These are phyloP conservation scores for Geothlypis trichas DNA, from an alignment of 2,113 vertebrate genomes.

Conservation along the genomic window DNA sequence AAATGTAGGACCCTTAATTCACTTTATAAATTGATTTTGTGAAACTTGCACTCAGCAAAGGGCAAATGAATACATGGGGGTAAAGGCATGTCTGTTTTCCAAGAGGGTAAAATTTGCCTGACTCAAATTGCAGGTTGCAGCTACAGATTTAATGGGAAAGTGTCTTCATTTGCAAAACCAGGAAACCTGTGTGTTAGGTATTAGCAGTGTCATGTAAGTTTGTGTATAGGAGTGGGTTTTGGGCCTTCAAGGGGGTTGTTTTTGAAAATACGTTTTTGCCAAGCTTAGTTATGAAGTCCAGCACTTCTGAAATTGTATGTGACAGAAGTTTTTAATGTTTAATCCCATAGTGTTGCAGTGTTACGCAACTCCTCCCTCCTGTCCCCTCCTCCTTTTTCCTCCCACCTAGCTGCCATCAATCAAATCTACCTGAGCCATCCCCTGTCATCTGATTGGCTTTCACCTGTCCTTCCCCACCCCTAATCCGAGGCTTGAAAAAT, in stretches of 20 bases:
- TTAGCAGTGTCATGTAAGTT: not conserved
- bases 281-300: not conserved
- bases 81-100: not conserved
- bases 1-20: not conserved
- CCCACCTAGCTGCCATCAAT: too few relatives aligned
- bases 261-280: not conserved
- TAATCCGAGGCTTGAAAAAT: too few relatives aligned
- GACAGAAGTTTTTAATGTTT: not conserved
- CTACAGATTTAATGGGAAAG: not conserved
- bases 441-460: too few relatives aligned
- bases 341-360: too few relatives aligned
- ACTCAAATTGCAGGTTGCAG: not conserved
- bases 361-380: too few relatives aligned
- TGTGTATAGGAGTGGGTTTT: rapidly evolving
- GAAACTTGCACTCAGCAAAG: not conserved
- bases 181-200: rapidly evolving
- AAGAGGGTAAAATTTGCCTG: not conserved
- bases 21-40: not conserved
- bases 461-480: too few relatives aligned
- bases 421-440: too few relatives aligned
- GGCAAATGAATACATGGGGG: rapidly evolving
- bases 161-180: not conserved
- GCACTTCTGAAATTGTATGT: not conserved
- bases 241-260: not conserved
- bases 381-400: too few relatives aligned